A percentile compares a stretch with the other conserved stretches of the same genome.
Evolutionary conservation across 2,113 vertebrate genomes (phyloP).

Genomic region (Antechinus stuartii): DNA sequence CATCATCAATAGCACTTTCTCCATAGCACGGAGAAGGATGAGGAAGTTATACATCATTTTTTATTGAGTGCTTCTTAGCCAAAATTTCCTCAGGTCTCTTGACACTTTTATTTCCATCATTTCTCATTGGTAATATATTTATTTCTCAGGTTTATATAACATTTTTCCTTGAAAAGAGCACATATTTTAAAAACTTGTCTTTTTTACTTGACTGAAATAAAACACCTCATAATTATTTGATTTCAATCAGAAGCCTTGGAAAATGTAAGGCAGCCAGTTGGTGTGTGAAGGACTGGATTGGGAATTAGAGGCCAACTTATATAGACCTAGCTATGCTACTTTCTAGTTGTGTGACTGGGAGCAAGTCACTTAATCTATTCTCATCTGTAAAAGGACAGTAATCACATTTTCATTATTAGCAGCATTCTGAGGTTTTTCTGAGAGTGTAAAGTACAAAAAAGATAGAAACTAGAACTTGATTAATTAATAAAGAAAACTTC

Average conservation of each 20-base stretch:
- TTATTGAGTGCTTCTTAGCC: not conserved
- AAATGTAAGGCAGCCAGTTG: not conserved
- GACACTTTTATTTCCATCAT: not conserved
- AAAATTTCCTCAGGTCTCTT: not conserved
- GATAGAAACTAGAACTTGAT: too few relatives aligned
- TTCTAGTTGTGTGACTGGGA: too few relatives aligned
- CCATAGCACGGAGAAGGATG: conserved; percentile 17
- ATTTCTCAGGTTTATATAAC: not conserved
- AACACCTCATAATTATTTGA: not conserved
- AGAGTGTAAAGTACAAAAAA: too few relatives aligned
- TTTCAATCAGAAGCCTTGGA: not conserved
- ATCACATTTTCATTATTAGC: too few relatives aligned
- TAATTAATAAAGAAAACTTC: too few relatives aligned
- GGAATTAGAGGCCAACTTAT: not conserved
- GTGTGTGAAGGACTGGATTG: not conserved
- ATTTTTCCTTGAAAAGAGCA: not conserved
- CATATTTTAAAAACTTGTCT: not conserved
- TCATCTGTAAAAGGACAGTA: too few relatives aligned
- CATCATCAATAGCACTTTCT: conserved; percentile 1
- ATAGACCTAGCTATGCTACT: too few relatives aligned
- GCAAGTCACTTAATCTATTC: too few relatives aligned
- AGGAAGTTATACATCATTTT: not conserved
- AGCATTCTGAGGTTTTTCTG: too few relatives aligned
- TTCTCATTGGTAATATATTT: not conserved
- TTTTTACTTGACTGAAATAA: not conserved